These are phyloP conservation scores for Bos javanicus DNA, from an alignment of 2,113 vertebrate species.

Conservation along the genomic window DNA sequence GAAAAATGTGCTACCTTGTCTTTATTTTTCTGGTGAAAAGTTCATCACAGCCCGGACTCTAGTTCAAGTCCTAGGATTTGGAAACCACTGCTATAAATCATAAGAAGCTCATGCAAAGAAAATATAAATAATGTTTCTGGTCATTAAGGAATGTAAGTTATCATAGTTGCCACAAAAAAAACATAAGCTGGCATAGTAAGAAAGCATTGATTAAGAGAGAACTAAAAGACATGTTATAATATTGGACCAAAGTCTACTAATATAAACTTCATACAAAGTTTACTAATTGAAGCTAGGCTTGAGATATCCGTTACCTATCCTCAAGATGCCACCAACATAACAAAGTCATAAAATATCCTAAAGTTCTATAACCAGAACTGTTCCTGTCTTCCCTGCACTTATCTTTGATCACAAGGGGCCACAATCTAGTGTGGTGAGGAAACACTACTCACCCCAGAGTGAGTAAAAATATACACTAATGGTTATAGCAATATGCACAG, in stretches of 20 bases:
- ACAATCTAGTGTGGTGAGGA: not conserved
- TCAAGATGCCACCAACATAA: not conserved
- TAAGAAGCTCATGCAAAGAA: not conserved
- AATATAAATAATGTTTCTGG: not conserved
- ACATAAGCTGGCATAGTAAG: not conserved
- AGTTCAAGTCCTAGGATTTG: not conserved
- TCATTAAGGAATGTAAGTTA: not conserved
- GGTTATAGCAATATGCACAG: not conserved
- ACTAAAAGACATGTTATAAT: not conserved
- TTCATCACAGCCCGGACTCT: not conserved
- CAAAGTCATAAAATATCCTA: not conserved
- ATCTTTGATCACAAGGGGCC: not conserved
- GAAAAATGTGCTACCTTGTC: slow-evolving; percentile 4
- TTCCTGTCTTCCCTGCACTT: not conserved
- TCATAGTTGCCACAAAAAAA: not conserved
- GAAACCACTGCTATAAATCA: not conserved
- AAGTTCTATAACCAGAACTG: not conserved
- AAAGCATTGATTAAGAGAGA: not conserved
- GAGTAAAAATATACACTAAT: not conserved
- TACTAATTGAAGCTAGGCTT: not conserved
- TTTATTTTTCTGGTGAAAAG: slow-evolving; percentile 9
- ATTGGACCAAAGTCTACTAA: not conserved
- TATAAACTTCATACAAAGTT: not conserved
- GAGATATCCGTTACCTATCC: not conserved
- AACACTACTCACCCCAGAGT: not conserved